Evolutionary conservation across 2,113 vertebrate species (phyloP), one percentile per base, ranked within the genome.

Genomic region (Actenoides hombroni): DNA sequence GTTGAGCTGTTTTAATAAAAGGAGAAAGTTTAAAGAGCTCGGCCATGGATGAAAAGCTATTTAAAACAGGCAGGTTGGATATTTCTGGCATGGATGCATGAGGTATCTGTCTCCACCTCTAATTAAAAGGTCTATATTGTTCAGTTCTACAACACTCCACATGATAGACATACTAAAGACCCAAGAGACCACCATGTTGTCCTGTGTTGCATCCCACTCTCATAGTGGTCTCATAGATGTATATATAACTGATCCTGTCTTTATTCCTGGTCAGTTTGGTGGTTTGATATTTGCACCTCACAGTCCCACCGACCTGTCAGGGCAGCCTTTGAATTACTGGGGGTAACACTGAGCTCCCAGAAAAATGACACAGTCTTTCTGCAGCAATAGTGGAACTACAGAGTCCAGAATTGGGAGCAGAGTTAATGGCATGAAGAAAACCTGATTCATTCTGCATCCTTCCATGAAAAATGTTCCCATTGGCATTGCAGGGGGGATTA

Each of bases 1-100:
- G 94, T 90, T 96, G 97, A 97, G 88, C 95, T 96, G 93, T 95
- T 97, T 96, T 96, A 96, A 96, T 97, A 97, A 97, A 97, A 97
- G 87, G 79, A 93, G 83, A 96, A 94, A 95, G 95, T 96, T 97
- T 96, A 97, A 97, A 96, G 94, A 96, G 92, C 94, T 97, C 71
- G 93, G 29, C 95, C 94, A 96, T 96, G 95, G 96, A 95, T 97
- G 94, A 97, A 97, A 97, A 97, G 65, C 96, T 95, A 95, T 94
- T 95, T 95, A 95, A 96, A 96, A 86, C 70, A 95, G 59, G 83
- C 93, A 91, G 51, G 81, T 88, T 95, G 86, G 88, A 78, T 96
- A 95, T 96, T 93, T 93, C 93, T 97, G 95, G 83, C 74, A 88
- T 87, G 87, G 94, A 94, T 91, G 65, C 74, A 95, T 93, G 90